Percentiles rank a stretch among this genome's conserved stretches.
Conservation (phyloP, 1,140 invertebrate species). For the Pseudomyrmex sp. region DNA sequence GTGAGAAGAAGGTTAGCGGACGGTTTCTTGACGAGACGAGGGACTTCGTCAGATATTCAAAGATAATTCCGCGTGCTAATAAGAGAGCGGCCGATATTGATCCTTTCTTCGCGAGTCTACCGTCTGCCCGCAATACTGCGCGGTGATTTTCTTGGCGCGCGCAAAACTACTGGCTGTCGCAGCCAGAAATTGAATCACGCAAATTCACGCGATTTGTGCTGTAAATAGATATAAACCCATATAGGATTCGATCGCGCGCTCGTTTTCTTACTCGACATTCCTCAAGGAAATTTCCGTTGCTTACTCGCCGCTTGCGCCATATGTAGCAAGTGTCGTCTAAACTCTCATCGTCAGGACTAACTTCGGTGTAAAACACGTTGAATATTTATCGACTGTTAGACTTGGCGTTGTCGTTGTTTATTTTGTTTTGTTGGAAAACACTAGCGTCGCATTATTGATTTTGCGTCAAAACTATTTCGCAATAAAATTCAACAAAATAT, state of each 20-base stretch:
- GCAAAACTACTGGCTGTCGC: neutral
- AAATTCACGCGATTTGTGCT: conserved; percentile 18
- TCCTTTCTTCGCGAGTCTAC: conserved; percentile 4
- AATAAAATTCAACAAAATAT: too few species aligned
- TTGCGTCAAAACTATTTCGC: too few species aligned
- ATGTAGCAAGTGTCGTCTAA: too few species aligned
- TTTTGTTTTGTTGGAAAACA: too few species aligned
- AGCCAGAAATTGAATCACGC: conserved; percentile 59
- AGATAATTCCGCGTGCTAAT: conserved; percentile 17
- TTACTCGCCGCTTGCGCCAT: neutral
- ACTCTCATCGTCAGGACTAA: too few species aligned
- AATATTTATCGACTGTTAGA: conserved; percentile 3
- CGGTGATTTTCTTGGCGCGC: conserved; percentile 25
- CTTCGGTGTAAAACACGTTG: neutral
- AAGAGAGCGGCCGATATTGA: conserved; percentile 45
- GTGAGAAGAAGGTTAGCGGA: neutral
- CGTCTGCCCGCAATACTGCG: neutral
- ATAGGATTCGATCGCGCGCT: conserved; percentile 24
- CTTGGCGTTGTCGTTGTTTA: too few species aligned
- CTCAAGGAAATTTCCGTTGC: conserved; percentile 42
- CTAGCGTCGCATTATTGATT: too few species aligned
- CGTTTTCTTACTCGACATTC: neutral
- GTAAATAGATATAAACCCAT: conserved; percentile 23
- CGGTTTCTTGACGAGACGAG: neutral
- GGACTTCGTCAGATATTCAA: conserved; percentile 4